Base-by-base conservation (phyloP, 2,797 vertebrate species). In the Amazona ochrocephala region DNA sequence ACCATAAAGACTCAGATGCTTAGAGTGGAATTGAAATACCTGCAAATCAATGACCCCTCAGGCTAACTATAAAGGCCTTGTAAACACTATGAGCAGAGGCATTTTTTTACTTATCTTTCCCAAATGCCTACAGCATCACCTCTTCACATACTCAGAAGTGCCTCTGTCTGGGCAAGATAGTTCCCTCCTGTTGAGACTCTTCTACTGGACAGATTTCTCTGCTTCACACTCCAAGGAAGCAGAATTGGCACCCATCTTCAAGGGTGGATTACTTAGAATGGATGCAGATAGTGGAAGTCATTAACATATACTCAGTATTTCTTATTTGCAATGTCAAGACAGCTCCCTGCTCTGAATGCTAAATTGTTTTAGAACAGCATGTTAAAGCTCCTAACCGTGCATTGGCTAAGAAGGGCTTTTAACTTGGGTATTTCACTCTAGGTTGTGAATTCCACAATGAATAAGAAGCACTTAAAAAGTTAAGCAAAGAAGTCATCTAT, bases 261-360 rank as follows among this genome's bases (percentile, higher is more conserved):
- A 93, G 56, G 72, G 27, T 3, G 47, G 39, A 58, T 94, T 85
- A 76, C 51, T 91, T 48, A 84, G 82, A 84, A 82, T 47, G 45
- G 54, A 82, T 79, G 54, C 34, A 91, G 78, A 84, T 58, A 87
- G 64, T 79, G 48, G 48, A 26, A 84, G 37, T 73, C 54, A 87
- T 94, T 87, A 89, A 79, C 82, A 93, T 87, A 61, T 22, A 79
- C 19, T 75, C 50, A 91, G 30, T 87, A 70, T 83, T 90, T 94
- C 65, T 74, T 85, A 62, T 58, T 91, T 83, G 34, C 50, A 65
- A 9, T 37, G 45, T 79, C 34, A 6, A 83, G 54, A 83, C 45
- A 73, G n/a, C 39, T 79, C 42, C 24, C n/a, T 95, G 58, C 42
- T 68, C 72, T 82, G 86, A 87, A 91, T 79, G 64, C 15, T 79